phyloP scores from a whole-genome alignment of 1,140 invertebrate species.

The silkworm (Bombyx mori) region ASM3026992v2 NC_085132.1:985501-986000 shows the following conservation, averaged over 20 bases:
- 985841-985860: conserved; percentile 72
- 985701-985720: not conserved
- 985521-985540: no score
- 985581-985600: no score
- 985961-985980: no score
- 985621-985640: no score
- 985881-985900: conserved; percentile 72
- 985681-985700: not conserved
- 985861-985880: conserved; percentile 67
- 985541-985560: no score
- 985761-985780: conserved; percentile 34
- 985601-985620: no score
- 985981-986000: no score
- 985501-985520: no score
- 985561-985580: no score
- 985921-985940: not conserved
- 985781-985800: conserved; percentile 44
- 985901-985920: conserved; percentile 72
- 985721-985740: conserved; percentile 25
- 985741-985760: conserved; percentile 17
- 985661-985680: not conserved
- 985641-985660: no score
- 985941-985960: no score
- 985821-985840: conserved; percentile 75
- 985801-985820: conserved; percentile 67